Conservation (phyloP, 2,888 invertebrate genomes). For the Tetragnatha montana region DNA sequence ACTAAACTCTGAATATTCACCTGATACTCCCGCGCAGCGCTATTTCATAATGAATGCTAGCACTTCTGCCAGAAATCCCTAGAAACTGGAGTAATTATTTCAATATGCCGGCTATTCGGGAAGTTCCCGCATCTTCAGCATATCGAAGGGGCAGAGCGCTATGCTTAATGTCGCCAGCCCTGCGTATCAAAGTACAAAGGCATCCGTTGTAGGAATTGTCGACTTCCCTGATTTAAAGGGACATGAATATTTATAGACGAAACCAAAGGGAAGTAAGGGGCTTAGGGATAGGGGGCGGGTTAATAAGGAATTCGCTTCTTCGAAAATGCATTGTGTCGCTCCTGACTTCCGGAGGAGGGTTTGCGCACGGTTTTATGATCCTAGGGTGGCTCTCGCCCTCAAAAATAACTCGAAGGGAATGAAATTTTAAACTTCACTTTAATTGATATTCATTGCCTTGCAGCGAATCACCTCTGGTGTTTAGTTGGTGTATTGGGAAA, state of each 20-base stretch:
- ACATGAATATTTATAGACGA: slow-evolving; percentile 62
- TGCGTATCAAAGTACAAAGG: slow-evolving; percentile 43
- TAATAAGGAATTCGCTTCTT: slow-evolving; percentile 25
- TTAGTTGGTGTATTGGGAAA: background rate
- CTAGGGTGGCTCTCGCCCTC: slow-evolving; percentile 1
- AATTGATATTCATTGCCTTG: background rate
- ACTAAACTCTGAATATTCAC: slow-evolving; percentile 45
- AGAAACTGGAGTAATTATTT: slow-evolving; percentile 58
- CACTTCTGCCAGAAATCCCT: slow-evolving; percentile 39
- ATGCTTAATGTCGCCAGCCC: slow-evolving; percentile 34
- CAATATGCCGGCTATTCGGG: slow-evolving; percentile 39
- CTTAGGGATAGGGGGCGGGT: slow-evolving; percentile 15
- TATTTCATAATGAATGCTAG: slow-evolving; percentile 58
- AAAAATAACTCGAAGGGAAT: background rate
- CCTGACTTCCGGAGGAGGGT: background rate
- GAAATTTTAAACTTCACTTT: background rate
- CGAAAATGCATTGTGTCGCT: slow-evolving; percentile 18
- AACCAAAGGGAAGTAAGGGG: slow-evolving; percentile 25
- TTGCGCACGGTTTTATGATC: slow-evolving; percentile 23
- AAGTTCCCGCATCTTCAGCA: slow-evolving; percentile 27
- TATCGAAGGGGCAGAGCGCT: slow-evolving; percentile 30
- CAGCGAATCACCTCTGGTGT: background rate
- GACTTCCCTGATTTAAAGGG: slow-evolving; percentile 51
- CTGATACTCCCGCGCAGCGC: slow-evolving; percentile 30
- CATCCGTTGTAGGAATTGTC: slow-evolving; percentile 51